Evolutionary conservation across 2,797 vertebrate genomes (phyloP).

Genomic region (Botia kubotai): DNA sequence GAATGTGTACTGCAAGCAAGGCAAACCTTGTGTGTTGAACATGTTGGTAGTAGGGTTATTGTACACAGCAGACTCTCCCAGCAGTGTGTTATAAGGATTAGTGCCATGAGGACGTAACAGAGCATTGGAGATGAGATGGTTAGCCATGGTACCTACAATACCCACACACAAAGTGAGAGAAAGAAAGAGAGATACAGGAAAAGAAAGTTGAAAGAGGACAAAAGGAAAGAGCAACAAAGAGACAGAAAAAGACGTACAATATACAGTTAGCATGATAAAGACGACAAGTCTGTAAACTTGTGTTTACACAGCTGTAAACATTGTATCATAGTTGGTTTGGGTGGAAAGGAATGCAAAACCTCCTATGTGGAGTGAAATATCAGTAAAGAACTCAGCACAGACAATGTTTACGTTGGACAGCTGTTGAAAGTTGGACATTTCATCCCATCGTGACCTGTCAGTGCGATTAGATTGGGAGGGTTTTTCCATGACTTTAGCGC

Average conservation of each 20-base stretch:
- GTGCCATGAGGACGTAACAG: constrained; percentile 99
- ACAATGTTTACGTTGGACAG: constrained; percentile 39
- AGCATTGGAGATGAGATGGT: constrained; percentile 99
- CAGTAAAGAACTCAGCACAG: constrained; percentile 13
- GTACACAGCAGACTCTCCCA: constrained; percentile 99
- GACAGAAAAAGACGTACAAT: constrained; percentile 46
- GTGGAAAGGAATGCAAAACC: constrained; percentile 33
- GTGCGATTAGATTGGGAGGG: constrained; percentile 8
- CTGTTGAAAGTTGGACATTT: constrained; percentile 34
- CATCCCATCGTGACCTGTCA: constrained; percentile 1
- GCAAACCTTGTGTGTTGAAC: constrained; percentile 99
- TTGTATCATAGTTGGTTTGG: neutral
- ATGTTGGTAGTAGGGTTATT: constrained; percentile 99
- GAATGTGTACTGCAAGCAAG: constrained; percentile 50
- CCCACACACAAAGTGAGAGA: constrained; percentile 81
- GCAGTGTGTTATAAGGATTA: constrained; percentile 99
- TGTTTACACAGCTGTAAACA: constrained; percentile 35
- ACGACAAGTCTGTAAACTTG: constrained; percentile 44
- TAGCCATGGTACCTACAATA: constrained; percentile 99
- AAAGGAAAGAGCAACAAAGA: constrained; percentile 31
- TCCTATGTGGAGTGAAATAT: constrained; percentile 14
- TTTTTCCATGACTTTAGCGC: constrained; percentile 25
- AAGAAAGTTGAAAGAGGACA: constrained; percentile 56
- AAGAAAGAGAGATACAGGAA: constrained; percentile 48
- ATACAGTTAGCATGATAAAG: constrained; percentile 53